phyloP scores from a whole-genome alignment of 2,113 vertebrate species.

The Myotis lucifugus region DNA sequence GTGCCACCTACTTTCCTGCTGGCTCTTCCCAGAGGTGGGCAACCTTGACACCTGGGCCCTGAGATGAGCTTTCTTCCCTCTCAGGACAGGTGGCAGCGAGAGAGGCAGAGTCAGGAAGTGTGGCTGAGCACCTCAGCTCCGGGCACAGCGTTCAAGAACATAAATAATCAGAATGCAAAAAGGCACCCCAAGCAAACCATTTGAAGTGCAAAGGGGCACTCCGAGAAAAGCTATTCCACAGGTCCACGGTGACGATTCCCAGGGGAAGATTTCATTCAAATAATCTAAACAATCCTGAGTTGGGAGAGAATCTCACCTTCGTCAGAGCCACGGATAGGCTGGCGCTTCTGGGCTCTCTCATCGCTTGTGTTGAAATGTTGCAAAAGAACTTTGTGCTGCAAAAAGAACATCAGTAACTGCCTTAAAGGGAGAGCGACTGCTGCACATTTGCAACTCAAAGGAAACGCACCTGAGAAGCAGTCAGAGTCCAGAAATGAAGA shows the following conservation, averaged over 20 bases:
- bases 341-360: conserved; percentile 94
- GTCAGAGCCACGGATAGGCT: conserved; percentile 92
- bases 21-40: background rate
- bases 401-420: conserved; percentile 43
- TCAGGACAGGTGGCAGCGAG: background rate
- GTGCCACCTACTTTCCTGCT: background rate
- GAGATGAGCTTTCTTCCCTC: background rate
- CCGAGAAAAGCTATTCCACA: background rate
- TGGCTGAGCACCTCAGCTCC: background rate
- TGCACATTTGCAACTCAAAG: background rate
- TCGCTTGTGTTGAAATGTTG: conserved; percentile 94
- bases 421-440: conserved; percentile 5
- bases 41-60: background rate
- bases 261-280: background rate
- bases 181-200: background rate
- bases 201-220: background rate
- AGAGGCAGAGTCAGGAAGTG: background rate
- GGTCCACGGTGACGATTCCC: background rate
- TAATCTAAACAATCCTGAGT: background rate
- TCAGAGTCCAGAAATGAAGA: background rate
- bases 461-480: background rate
- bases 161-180: background rate
- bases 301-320: conserved; percentile 90
- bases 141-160: background rate
- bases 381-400: conserved; percentile 96